phyloP scores from a whole-genome alignment of 2,113 vertebrate species.

The Entomyzon cyanotis region DNA sequence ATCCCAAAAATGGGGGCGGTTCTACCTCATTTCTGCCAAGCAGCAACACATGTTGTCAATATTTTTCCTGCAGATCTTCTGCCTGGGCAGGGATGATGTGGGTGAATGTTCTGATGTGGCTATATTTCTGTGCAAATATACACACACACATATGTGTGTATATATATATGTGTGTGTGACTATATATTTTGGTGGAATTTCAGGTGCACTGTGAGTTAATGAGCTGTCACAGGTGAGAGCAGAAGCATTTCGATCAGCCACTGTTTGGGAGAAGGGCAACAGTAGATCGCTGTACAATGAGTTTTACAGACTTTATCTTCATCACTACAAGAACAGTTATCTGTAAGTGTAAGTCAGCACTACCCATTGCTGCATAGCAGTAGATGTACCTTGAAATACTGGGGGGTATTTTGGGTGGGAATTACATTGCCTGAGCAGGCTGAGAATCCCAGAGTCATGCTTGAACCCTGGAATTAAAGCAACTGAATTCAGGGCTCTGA shows the following conservation, averaged over 20 bases:
- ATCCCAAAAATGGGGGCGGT: not conserved
- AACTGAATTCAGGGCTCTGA: not conserved
- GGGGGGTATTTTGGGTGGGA: not conserved
- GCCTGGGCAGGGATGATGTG: not conserved
- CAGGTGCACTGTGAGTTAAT: not conserved
- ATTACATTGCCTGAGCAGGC: not conserved
- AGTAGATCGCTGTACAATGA: not conserved
- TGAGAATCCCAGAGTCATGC: not conserved
- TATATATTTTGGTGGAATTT: not conserved
- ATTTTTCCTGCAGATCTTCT: not conserved
- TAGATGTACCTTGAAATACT: not conserved
- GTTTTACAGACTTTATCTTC: not conserved
- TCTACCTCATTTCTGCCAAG: not conserved
- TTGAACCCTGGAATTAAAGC: not conserved
- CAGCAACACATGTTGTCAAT: not conserved
- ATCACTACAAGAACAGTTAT: not conserved
- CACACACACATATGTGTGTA: not conserved
- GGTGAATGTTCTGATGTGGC: not conserved
- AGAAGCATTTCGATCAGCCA: not conserved
- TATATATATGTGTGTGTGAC: not conserved
- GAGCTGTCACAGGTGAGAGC: not conserved
- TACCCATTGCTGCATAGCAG: not conserved
- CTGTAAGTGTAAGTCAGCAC: not conserved
- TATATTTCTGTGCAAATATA: not conserved
- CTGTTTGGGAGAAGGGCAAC: not conserved